Evolutionary conservation across 2,888 invertebrate species (phyloP), one percentile per base, ranked within the genome.

Genomic region (Cremastinae sp.): DNA sequence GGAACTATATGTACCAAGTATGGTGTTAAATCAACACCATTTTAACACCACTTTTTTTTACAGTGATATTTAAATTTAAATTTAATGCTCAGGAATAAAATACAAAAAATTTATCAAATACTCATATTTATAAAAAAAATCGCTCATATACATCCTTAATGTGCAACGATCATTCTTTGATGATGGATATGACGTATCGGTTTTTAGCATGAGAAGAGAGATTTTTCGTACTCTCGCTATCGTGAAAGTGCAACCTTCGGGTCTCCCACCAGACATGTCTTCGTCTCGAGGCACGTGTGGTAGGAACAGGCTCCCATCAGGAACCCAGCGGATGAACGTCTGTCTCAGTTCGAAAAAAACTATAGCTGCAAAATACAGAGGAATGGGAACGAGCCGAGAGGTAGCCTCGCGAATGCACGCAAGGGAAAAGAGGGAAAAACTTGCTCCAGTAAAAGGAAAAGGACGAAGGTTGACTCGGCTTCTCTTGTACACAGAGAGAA

Each of bases 231-330:
- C 59, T 69, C 51, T 69, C 51, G 12, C 34, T 59, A 41, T 43
- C 59, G 59, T 61, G 69, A 69, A 69, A 69, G 59, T 69, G 43
- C 43, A 69, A 69, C 47, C 49, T 59, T 61, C 59, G 41, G 22
- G 47, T 10, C 28, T 18, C 5, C 12, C 16, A 18, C 0, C 20
- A 18, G 41, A 51, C 51, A 43, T 51, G 49, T 49, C 34, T 51
- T 59, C 12, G 14, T 61, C 51, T 8, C 36, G 59, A 41, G 41
- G 51, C 12, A 18, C 41, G 51, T 49, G 38, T 22, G 3, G 18
- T 12, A 28, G 28, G 5, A 2, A 28, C 5, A 28, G 5, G 5
- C 28, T 41, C 10, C 14, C 59, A 43, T n/a, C 51, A 54, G 43
- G 66, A 66, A 28, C 12, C 16, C 51, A 28, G 28, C 38, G 34